Conservation (phyloP, 2,888 invertebrate genomes). For the Netelia inedita region DNA sequence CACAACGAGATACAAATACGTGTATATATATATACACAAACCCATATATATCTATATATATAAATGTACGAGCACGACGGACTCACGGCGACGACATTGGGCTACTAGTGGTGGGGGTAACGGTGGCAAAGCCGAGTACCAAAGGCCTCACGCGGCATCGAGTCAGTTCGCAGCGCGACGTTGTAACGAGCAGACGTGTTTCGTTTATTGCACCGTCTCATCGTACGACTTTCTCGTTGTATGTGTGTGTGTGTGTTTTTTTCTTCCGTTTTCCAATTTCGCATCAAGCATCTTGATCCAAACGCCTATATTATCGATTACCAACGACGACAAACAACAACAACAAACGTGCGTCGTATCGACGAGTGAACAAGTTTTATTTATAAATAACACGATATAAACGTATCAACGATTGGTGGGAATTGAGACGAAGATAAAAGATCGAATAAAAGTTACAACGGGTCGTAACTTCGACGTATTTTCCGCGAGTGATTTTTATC, state of each 20-base stretch:
- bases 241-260: constrained; percentile 12
- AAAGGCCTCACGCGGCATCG: constrained; percentile 77
- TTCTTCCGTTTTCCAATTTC: constrained; percentile 9
- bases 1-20: not conserved
- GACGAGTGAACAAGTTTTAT: constrained; percentile 7
- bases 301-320: constrained; percentile 4
- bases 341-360: not conserved
- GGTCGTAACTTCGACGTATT: too few relatives aligned
- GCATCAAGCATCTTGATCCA: not conserved
- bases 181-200: constrained; percentile 77
- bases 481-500: too few relatives aligned
- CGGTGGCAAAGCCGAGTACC: constrained; percentile 71
- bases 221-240: constrained; percentile 39
- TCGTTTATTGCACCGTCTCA: constrained; percentile 5
- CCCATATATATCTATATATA: not conserved
- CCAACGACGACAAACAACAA: not conserved
- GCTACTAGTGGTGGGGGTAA: constrained; percentile 46
- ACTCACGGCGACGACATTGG: constrained; percentile 78
- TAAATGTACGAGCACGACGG: not conserved
- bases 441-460: not conserved
- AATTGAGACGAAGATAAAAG: not conserved
- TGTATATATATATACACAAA: not conserved
- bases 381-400: not conserved
- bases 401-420: not conserved
- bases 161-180: constrained; percentile 80